Percentiles rank a stretch among this genome's conserved stretches.
Conservation (phyloP, 2,113 vertebrate species). For the Abramis brama region DNA sequence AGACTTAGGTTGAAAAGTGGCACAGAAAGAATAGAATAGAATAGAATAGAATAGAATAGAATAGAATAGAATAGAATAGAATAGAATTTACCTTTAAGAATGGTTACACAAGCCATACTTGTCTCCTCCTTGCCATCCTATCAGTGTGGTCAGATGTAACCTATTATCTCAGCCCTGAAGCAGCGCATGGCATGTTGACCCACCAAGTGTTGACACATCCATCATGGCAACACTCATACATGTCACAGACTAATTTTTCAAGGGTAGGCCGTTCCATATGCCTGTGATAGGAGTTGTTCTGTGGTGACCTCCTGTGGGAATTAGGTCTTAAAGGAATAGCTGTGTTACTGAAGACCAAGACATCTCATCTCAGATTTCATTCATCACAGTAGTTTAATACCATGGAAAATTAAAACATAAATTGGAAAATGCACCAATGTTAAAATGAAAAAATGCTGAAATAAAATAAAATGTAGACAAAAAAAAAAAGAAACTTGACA, state of each 20-base stretch:
- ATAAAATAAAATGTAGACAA: not conserved
- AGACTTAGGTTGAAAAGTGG: not conserved
- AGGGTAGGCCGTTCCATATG: slow-evolving; percentile 17
- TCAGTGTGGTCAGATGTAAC: not conserved
- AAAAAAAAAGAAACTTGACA: not conserved
- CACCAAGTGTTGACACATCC: slow-evolving; percentile 22
- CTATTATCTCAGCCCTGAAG: slow-evolving; percentile 3
- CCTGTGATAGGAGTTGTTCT: slow-evolving; percentile 20
- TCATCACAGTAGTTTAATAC: not conserved
- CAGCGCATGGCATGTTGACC: not conserved
- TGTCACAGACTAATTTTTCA: slow-evolving; percentile 32
- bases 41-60: slow-evolving; percentile 8
- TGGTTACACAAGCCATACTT: not conserved
- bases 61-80: slow-evolving; percentile 14
- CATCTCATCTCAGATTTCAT: slow-evolving; percentile 21
- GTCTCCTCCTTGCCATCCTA: not conserved
- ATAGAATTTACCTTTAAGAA: not conserved
- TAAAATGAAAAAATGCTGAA: not conserved
- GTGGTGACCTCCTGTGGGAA: slow-evolving; percentile 25
- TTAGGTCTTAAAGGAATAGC: slow-evolving; percentile 40
- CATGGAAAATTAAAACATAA: slow-evolving; percentile 1
- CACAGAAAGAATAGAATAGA: not conserved
- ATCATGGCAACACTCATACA: slow-evolving; percentile 22
- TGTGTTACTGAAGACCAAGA: slow-evolving; percentile 17
- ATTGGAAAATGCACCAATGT: not conserved